Base-by-base conservation (phyloP, 2,797 vertebrate genomes). In the Scolopax rusticola region DNA sequence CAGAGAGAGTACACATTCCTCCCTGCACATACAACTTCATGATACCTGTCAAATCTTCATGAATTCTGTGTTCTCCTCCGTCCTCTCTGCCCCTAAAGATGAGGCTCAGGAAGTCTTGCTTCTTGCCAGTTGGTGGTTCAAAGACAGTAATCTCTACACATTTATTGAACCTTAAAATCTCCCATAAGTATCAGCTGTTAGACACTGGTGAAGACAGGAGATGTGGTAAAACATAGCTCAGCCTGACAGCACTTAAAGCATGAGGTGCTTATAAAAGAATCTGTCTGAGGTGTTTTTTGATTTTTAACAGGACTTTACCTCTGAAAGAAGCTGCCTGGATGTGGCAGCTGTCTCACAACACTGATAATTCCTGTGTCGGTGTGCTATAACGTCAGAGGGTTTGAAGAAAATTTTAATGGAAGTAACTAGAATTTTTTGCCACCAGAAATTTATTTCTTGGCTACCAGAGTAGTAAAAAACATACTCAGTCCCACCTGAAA, bases 321-420 rank as follows among this genome's bases (percentile, higher is more conserved):
- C 54, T 73, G 23, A 67, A 70, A 84, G 19, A 8, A 19, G 21
- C 51, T 70, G 32, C 8, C 9, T 32, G 38, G 47, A 21, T 0
- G 0, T 3, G 5, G 45, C 43, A 77, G 60, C 12, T 74, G 2
- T 41, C 30, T 67, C 83, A 25, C 25, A 59, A 30, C 20, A 19
- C 45, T 43, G 30, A 0, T 8, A 79, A 89, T 27, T 74, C 53
- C 60, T 2, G 0, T 15, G 6, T 13, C 53, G 40, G 6, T 4
- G 13, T 1, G 2, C 41, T 24, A 27, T 0, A 24, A 53, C 1
- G 2, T 40, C 33, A n/a, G 4, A 63, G 38, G 9, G 7, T 5
- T 36, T 32, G 9, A 87, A 80, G 47, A 59, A 87, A 60, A 53
- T 30, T 30, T n/a, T 84, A 64, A 6, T 7, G 70, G 15, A 70